phyloP scores from a whole-genome alignment of 2,113 vertebrate species.

The Peucedramus taeniatus region DNA sequence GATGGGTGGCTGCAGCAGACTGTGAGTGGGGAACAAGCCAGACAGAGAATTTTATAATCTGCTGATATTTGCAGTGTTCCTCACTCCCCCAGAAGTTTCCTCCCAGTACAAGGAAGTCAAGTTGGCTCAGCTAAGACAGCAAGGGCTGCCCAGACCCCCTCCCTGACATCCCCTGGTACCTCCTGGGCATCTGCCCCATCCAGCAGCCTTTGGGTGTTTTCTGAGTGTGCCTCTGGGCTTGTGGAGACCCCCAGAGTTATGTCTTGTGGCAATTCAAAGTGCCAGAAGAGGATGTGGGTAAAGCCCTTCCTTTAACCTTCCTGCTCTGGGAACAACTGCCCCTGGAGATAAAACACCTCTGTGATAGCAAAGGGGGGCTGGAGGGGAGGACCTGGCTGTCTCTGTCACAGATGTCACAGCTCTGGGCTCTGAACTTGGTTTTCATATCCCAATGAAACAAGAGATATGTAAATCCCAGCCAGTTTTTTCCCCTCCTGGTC shows the following conservation, averaged over 20 bases:
- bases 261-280: neutral
- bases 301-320: neutral
- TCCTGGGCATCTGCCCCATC: neutral
- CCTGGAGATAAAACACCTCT: neutral
- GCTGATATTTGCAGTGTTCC: neutral
- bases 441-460: neutral
- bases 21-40: neutral
- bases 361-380: neutral
- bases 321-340: rapidly evolving
- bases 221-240: neutral
- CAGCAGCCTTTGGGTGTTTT: neutral
- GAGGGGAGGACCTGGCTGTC: neutral
- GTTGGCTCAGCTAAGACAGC: neutral
- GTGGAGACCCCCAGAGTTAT: neutral
- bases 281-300: neutral
- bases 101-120: rapidly evolving
- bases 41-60: neutral
- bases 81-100: neutral
- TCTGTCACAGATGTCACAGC: neutral
- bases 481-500: neutral
- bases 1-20: neutral
- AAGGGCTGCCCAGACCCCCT: neutral
- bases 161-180: neutral
- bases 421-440: neutral
- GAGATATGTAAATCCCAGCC: neutral